These are phyloP conservation scores for Mystacornis crossleyi DNA, from an alignment of 2,113 vertebrate genomes.

Conservation along the genomic window DNA sequence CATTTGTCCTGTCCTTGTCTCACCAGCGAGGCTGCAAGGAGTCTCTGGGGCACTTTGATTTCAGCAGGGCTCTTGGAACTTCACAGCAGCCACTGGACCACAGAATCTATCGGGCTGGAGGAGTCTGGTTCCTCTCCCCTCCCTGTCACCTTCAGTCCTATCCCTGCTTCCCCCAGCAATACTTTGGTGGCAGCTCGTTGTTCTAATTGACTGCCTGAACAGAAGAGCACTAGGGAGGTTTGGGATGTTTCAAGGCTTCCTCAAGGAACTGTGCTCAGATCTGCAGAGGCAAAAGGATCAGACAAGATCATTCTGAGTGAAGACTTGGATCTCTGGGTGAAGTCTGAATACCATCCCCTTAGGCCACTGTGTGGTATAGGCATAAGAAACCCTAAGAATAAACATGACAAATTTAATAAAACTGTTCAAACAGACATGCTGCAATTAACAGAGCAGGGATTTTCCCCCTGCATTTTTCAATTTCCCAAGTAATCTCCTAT, in stretches of 20 bases:
- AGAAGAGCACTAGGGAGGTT: not conserved
- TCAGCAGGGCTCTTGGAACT: not conserved
- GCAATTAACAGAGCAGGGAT: not conserved
- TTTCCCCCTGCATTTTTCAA: not conserved
- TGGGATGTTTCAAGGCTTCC: not conserved
- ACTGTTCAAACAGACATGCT: not conserved
- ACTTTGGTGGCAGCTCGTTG: not conserved
- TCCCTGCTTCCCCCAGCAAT: rapidly evolving
- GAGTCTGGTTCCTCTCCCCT: not conserved
- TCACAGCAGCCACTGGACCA: not conserved
- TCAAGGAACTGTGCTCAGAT: not conserved
- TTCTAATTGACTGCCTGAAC: not conserved
- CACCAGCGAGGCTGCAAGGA: not conserved
- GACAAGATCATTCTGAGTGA: not conserved
- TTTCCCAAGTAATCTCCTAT: not conserved
- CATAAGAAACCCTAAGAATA: not conserved
- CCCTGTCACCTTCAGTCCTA: not conserved
- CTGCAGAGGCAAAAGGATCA: not conserved
- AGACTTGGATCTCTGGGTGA: not conserved
- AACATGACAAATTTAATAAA: not conserved
- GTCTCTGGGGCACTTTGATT: not conserved
- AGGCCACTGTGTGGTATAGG: not conserved
- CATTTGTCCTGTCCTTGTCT: not conserved
- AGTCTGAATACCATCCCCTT: not conserved
- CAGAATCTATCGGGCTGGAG: not conserved